Evolutionary conservation across 2,797 vertebrate genomes (phyloP).

Genomic region (Carduelis carduelis): DNA sequence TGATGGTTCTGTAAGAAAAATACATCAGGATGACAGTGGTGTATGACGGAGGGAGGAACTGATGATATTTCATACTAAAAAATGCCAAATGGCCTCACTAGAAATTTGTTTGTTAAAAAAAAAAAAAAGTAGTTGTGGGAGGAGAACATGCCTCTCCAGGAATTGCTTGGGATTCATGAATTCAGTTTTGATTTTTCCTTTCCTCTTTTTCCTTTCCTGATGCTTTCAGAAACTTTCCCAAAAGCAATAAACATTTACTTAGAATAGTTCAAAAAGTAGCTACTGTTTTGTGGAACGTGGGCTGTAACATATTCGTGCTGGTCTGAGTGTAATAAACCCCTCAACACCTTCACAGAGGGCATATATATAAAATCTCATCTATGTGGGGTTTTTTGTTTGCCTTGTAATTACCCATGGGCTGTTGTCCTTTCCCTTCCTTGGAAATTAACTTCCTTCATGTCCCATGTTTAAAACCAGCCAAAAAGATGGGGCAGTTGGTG

Average conservation of each 20-base stretch:
- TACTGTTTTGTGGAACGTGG: background rate
- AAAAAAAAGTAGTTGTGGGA: background rate
- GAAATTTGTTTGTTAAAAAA: background rate
- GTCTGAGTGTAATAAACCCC: background rate
- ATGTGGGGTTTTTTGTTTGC: background rate
- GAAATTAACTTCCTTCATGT: background rate
- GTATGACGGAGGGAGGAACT: background rate
- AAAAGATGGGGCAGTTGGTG: background rate
- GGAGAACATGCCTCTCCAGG: background rate
- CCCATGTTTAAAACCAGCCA: background rate
- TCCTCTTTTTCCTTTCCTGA: background rate
- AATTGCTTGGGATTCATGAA: slow-evolving; percentile 20
- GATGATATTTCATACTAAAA: slow-evolving; percentile 36
- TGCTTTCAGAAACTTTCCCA: background rate
- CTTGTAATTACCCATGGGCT: background rate
- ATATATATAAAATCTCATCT: background rate
- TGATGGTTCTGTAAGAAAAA: slow-evolving; percentile 46
- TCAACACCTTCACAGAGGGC: background rate
- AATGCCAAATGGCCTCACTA: slow-evolving; percentile 20
- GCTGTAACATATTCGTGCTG: background rate
- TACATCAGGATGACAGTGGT: slow-evolving; percentile 5
- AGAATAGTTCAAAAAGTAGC: background rate
- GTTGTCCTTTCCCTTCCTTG: background rate
- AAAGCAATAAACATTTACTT: background rate
- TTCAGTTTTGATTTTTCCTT: background rate